A percentile compares a stretch with the other conserved stretches of the same genome.
These are phyloP conservation scores for Gallinago nigripennis DNA, from an alignment of 2,797 vertebrate genomes.

Conservation along the genomic window DNA sequence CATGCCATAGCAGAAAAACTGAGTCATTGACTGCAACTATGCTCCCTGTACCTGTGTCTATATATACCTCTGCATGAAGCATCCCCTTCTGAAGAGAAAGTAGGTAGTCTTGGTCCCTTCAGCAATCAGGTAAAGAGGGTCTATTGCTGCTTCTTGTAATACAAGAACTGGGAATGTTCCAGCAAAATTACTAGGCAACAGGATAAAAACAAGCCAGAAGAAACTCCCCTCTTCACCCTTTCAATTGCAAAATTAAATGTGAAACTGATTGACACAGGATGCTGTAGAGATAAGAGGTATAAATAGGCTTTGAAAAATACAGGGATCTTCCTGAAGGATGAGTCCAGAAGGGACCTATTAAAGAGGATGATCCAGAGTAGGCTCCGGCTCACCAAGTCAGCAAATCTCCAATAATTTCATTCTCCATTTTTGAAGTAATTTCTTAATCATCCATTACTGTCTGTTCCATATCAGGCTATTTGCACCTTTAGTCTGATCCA, in stretches of 20 bases:
- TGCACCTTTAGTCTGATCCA: neutral
- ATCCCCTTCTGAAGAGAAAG: neutral
- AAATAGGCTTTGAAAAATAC: neutral
- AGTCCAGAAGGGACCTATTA: neutral
- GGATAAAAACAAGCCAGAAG: neutral
- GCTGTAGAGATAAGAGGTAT: neutral
- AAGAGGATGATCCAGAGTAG: neutral
- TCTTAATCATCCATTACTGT: neutral
- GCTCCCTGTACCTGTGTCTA: neutral
- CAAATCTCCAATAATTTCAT: neutral
- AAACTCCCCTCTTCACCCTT: fast-evolving
- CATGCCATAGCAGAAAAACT: neutral
- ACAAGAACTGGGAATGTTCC: neutral
- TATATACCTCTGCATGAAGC: neutral
- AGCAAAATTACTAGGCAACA: neutral
- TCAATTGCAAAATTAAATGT: neutral
- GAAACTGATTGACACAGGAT: neutral
- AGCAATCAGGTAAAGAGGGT: neutral
- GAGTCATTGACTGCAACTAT: neutral
- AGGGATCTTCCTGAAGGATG: neutral
- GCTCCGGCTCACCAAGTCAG: neutral
- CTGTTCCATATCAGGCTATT: neutral
- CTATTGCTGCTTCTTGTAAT: neutral
- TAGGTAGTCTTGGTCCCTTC: neutral
- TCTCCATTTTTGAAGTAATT: neutral